Evolutionary conservation across 2,113 vertebrate species (phyloP), one percentile per base, ranked within the genome.

Genomic region (Istiophorus platypterus): DNA sequence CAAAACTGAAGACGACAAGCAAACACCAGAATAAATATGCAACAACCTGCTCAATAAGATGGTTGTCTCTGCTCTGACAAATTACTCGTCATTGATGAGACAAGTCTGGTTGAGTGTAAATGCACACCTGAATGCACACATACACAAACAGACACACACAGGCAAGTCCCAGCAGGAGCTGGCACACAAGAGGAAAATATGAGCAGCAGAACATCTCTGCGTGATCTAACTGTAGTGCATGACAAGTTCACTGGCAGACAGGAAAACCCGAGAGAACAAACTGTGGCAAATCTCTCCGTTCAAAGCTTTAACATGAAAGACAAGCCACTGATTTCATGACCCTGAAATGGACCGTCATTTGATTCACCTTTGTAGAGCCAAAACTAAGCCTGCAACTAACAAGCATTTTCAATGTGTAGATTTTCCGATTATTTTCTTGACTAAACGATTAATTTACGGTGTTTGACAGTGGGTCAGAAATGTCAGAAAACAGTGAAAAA

Each of bases 151-250:
- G 12, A 65, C 41, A 74, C 61, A 75, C 66, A 11, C 57, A 59
- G 69, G 65, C 91, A 88, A 86, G 92, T 90, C 85, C 54, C 67
- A 83, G 85, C 93, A 91, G 76, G 86, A 86, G 22, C 37, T 27
- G 54, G 6, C 47, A 67, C 65, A 76, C 67, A 72, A 75, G 72
- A 51, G 52, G n/a, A 78, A 84, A 86, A 81, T 37, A 49, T 56
- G 61, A 72, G 75, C 39, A 74, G 37, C 27, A 4, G 11, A 54
- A 81, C 61, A 77, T 63, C 27, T 72, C 59, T 37, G 34, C 39
- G 34, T 61, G 62, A 26, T 79, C 45, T 24, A 59, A 51, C 54
- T 54, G 47, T 29, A 14, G 61, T 51, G 63, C 72, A 71, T 79
- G 82, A 84, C 84, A 85, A 56, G 78, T 78, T 89, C 49, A 67